These are phyloP conservation scores for Euzetes globulus DNA, from an alignment of 2,888 invertebrate genomes.

Conservation along the genomic window DNA sequence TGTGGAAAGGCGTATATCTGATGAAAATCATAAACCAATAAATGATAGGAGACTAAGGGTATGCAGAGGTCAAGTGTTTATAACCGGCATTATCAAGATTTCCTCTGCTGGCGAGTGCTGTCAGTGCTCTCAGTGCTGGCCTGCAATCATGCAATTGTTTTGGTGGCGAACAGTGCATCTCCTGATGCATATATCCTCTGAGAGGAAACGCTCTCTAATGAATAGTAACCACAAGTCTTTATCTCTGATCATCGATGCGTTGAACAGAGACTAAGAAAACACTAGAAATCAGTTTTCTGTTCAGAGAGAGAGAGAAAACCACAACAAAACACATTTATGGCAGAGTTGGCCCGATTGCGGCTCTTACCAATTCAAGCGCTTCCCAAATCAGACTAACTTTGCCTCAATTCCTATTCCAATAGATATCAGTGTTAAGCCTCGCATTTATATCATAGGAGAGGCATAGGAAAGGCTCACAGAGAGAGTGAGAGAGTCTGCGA, in stretches of 20 bases:
- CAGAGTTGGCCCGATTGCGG: background rate
- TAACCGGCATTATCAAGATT: constrained; percentile 21
- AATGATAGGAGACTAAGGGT: constrained; percentile 10
- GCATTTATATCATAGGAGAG: constrained; percentile 9
- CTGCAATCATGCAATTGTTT: background rate
- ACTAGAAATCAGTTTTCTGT: background rate
- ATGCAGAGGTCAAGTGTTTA: constrained; percentile 28
- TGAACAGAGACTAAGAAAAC: constrained; percentile 19
- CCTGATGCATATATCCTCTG: constrained; percentile 27
- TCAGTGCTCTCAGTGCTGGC: background rate
- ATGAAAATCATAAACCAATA: constrained; percentile 29
- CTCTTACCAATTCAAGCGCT: background rate
- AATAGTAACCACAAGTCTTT: constrained; percentile 31
- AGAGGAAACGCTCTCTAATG: constrained; percentile 28
- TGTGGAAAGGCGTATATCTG: constrained; percentile 28
- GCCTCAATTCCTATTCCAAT: background rate
- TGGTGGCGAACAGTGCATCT: constrained; percentile 11
- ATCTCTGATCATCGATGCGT: constrained; percentile 27
- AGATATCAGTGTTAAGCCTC: constrained; percentile 11
- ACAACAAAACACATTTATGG: constrained; percentile 22
- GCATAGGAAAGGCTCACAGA: background rate
- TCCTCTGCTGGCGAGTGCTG: constrained; percentile 7
- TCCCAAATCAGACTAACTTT: constrained; percentile 2
- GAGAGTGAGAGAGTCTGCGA: constrained; percentile 18
- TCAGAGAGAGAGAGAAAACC: background rate